A percentile compares a stretch with the other conserved stretches of the same genome.
Evolutionary conservation across 2,888 invertebrate genomes (phyloP).

Genomic region (Ormyrus labotus): DNA sequence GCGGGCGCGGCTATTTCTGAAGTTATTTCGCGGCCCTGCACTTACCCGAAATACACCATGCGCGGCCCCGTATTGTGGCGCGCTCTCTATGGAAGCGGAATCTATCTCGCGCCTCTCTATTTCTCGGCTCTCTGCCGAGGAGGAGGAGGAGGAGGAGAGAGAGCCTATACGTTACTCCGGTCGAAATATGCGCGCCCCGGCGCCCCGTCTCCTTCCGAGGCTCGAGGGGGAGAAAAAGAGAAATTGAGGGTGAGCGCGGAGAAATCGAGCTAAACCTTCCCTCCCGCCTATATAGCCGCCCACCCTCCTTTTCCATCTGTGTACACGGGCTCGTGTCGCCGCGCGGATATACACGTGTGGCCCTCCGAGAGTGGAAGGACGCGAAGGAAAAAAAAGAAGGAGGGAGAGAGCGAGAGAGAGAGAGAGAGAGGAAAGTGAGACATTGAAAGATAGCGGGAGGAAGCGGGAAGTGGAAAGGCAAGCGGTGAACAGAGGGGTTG

Average conservation of each 20-base stretch:
- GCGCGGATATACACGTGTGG: constrained; percentile 5
- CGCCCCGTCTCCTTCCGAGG: constrained; percentile 41
- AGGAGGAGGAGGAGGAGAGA: neutral
- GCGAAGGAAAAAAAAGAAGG: constrained; percentile 30
- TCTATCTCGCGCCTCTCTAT: neutral
- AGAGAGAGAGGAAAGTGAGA: constrained; percentile 50
- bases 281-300: neutral
- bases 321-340: constrained; percentile 17
- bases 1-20: constrained; percentile 53
- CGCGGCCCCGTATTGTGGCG: constrained; percentile 34
- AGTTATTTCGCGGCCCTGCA: constrained; percentile 57
- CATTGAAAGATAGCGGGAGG: constrained; percentile 58
- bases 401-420: constrained; percentile 5
- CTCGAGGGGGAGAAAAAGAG: constrained; percentile 51
- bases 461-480: constrained; percentile 57
- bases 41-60: constrained; percentile 56
- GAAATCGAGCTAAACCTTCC: constrained; percentile 15
- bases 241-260: constrained; percentile 44
- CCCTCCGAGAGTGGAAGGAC: constrained; percentile 29
- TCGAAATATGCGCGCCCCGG: constrained; percentile 20
- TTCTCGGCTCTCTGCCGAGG: constrained; percentile 6
- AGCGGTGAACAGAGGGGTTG: constrained; percentile 56
- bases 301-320: constrained; percentile 31
- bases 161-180: neutral
- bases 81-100: neutral